phyloP scores from a whole-genome alignment of 2,797 vertebrate genomes.

The Sebastes goodei region DNA sequence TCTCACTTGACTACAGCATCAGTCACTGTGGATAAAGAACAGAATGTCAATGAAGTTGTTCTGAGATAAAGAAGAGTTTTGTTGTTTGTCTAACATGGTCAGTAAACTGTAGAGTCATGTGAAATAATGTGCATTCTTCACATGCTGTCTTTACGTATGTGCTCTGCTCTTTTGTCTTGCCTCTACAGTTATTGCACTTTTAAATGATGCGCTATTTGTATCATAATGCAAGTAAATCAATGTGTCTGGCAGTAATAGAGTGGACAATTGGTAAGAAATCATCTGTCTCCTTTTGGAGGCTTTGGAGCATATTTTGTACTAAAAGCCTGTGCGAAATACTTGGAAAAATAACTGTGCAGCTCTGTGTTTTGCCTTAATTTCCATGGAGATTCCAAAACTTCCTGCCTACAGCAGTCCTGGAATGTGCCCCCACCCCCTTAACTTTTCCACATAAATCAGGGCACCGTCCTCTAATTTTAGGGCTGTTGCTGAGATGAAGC shows the following conservation, averaged over 20 bases:
- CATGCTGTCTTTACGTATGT: neutral
- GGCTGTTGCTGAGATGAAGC: constrained; percentile 50
- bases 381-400: constrained; percentile 86
- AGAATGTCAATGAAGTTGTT: constrained; percentile 29
- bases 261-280: constrained; percentile 48
- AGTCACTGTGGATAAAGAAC: constrained; percentile 30
- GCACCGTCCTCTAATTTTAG: constrained; percentile 70
- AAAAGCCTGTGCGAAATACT: constrained; percentile 69
- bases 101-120: neutral
- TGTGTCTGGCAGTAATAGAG: constrained; percentile 28
- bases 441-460: constrained; percentile 81
- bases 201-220: neutral
- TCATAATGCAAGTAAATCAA: constrained; percentile 31
- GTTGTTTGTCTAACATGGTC: neutral
- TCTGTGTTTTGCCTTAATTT: constrained; percentile 82
- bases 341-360: constrained; percentile 74
- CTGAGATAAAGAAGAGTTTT: neutral
- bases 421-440: constrained; percentile 74
- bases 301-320: constrained; percentile 56
- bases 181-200: neutral
- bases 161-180: neutral
- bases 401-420: constrained; percentile 77
- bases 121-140: constrained; percentile 7
- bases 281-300: constrained; percentile 39
- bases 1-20: constrained; percentile 35